Evolutionary conservation across 2,888 invertebrate species (phyloP).

Genomic region (Frankliniella intonsa): DNA sequence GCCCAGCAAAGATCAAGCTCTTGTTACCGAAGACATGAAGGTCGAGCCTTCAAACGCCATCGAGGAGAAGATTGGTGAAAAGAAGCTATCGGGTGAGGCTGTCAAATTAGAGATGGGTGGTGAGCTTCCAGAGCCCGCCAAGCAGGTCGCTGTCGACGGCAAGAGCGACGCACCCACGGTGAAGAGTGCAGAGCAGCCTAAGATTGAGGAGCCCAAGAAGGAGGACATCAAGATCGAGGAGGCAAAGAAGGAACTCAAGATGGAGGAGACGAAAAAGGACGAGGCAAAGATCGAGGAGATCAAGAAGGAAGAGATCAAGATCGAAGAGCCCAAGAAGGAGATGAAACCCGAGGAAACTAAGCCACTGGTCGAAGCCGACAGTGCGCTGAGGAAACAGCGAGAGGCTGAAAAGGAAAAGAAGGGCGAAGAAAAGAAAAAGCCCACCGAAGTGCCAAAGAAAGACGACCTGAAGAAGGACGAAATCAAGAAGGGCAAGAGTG

Average conservation of each 20-base stretch:
- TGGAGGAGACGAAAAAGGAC: constrained; percentile 32
- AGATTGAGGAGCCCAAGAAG: constrained; percentile 24
- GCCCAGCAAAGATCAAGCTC: constrained; percentile 7
- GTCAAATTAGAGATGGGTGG: constrained; percentile 37
- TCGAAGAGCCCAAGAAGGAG: constrained; percentile 38
- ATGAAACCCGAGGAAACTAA: neutral
- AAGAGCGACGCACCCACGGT: constrained; percentile 34
- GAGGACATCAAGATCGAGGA: constrained; percentile 40
- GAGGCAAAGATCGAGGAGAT: constrained; percentile 34
- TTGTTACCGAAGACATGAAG: constrained; percentile 36
- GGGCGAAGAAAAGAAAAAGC: constrained; percentile 37
- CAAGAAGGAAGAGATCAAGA: constrained; percentile 39
- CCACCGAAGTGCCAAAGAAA: constrained; percentile 39
- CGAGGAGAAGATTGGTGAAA: constrained; percentile 36
- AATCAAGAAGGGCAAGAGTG: constrained; percentile 41
- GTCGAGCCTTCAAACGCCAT: constrained; percentile 34
- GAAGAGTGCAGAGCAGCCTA: constrained; percentile 23
- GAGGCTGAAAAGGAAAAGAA: constrained; percentile 27
- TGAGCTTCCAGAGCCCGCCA: constrained; percentile 32
- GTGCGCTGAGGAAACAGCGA: constrained; percentile 24
- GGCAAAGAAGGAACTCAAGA: constrained; percentile 41
- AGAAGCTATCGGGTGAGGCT: constrained; percentile 31
- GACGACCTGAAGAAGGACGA: constrained; percentile 35
- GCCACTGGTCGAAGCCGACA: constrained; percentile 30
- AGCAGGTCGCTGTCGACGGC: constrained; percentile 32